These are phyloP conservation scores for Tympanuchus pallidicinctus DNA, from an alignment of 2,113 vertebrate genomes.

Conservation along the genomic window DNA sequence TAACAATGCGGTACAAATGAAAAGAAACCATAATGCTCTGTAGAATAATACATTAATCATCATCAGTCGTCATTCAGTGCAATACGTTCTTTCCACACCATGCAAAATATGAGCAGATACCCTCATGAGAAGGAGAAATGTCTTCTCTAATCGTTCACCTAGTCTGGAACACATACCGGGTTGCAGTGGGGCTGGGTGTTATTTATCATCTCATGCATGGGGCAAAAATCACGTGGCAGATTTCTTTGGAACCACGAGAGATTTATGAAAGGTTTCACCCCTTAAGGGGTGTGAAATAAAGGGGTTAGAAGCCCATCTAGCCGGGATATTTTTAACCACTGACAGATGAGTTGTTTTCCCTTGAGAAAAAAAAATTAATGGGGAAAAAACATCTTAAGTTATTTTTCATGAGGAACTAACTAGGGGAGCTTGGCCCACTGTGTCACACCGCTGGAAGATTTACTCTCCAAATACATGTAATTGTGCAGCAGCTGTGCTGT, in stretches of 20 bases:
- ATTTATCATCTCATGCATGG: slow-evolving; percentile 71
- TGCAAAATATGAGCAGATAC: slow-evolving; percentile 63
- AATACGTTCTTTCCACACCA: slow-evolving; percentile 40
- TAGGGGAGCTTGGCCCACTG: neutral
- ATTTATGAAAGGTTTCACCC: slow-evolving; percentile 70
- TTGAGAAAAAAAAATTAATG: neutral
- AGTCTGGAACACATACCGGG: slow-evolving; percentile 63
- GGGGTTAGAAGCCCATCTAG: slow-evolving; percentile 55
- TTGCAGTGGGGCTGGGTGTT: slow-evolving; percentile 44
- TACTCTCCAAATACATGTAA: neutral
- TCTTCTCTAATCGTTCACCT: slow-evolving; percentile 76
- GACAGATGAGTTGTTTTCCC: slow-evolving; percentile 66
- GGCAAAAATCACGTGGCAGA: slow-evolving; percentile 46
- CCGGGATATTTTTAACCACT: slow-evolving; percentile 50
- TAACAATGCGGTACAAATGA: slow-evolving; percentile 69
- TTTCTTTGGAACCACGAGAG: slow-evolving; percentile 57
- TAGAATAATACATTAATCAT: slow-evolving; percentile 79
- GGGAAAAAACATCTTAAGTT: neutral
- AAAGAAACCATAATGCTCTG: slow-evolving; percentile 58
- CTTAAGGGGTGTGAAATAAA: slow-evolving; percentile 56
- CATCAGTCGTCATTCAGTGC: slow-evolving; percentile 75
- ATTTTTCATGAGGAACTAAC: neutral
- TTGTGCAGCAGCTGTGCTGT: neutral
- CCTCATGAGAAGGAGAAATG: slow-evolving; percentile 68
- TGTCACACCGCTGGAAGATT: neutral